These are phyloP conservation scores for Raja brachyura DNA, from an alignment of 2,113 vertebrate species.

Conservation along the genomic window DNA sequence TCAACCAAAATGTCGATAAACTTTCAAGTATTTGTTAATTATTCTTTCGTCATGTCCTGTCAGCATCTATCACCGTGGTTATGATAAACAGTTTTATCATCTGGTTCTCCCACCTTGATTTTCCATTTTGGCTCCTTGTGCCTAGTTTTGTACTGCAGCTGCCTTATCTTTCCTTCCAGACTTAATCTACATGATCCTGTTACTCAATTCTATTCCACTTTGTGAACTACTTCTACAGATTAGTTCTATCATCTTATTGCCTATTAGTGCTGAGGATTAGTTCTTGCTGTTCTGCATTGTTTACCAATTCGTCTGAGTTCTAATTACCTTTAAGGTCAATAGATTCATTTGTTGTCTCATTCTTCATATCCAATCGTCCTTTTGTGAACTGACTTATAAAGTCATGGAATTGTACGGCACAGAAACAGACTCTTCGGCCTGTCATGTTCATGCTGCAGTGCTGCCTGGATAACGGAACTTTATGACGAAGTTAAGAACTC, in stretches of 20 bases:
- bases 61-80: background rate
- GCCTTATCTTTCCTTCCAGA: slow-evolving; percentile 17
- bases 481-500: no score
- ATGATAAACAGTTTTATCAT: background rate
- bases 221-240: background rate
- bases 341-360: background rate
- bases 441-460: no score
- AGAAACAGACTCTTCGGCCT: no score
- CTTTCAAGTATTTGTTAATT: background rate
- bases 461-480: no score
- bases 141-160: background rate
- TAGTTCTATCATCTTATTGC: background rate
- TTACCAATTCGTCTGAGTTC: background rate
- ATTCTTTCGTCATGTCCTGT: background rate
- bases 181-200: background rate
- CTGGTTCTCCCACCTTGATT: background rate
- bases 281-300: background rate
- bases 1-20: background rate
- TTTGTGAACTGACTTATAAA: no score
- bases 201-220: background rate
- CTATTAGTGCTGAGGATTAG: background rate
- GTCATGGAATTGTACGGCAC: no score
- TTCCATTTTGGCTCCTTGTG: background rate
- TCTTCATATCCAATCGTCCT: no score
- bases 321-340: background rate